Percentiles rank a stretch among this genome's conserved stretches.
These are phyloP conservation scores for Lipophrys pholis DNA, from an alignment of 2,113 vertebrate genomes.

Conservation along the genomic window DNA sequence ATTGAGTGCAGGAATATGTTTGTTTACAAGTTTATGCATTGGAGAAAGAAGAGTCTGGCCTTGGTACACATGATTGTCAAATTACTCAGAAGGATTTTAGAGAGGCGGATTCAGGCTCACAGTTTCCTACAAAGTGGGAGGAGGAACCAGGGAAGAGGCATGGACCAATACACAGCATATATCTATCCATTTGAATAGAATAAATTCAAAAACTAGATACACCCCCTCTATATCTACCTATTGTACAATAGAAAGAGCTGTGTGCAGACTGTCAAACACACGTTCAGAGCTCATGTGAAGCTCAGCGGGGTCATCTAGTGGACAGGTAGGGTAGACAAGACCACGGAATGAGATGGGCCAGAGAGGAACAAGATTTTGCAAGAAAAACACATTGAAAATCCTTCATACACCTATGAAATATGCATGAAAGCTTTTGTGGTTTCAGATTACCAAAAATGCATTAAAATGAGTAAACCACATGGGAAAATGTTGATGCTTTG, in stretches of 20 bases:
- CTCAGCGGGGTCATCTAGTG: constrained; percentile 34
- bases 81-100: constrained; percentile 11
- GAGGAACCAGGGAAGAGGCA: not conserved
- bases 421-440: too few species aligned
- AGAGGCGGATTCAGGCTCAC: not conserved
- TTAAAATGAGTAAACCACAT: too few species aligned
- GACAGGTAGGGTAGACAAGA: constrained; percentile 28
- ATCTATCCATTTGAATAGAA: not conserved
- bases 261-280: constrained; percentile 12
- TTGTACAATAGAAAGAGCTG: constrained; percentile 14
- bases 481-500: too few species aligned
- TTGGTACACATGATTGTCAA: not conserved
- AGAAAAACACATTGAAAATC: too few species aligned
- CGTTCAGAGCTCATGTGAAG: constrained; percentile 21
- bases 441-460: too few species aligned
- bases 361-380: too few species aligned
- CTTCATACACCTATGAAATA: too few species aligned
- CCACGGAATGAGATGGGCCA: not conserved
- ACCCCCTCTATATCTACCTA: too few species aligned
- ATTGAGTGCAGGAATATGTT: constrained; percentile 20
- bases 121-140: not conserved
- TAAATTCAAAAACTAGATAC: too few species aligned
- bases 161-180: constrained; percentile 2
- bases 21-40: constrained; percentile 19
- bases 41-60: constrained; percentile 17